These are phyloP conservation scores for Hepsetus odoe DNA, from an alignment of 2,113 vertebrate species.

Conservation along the genomic window DNA sequence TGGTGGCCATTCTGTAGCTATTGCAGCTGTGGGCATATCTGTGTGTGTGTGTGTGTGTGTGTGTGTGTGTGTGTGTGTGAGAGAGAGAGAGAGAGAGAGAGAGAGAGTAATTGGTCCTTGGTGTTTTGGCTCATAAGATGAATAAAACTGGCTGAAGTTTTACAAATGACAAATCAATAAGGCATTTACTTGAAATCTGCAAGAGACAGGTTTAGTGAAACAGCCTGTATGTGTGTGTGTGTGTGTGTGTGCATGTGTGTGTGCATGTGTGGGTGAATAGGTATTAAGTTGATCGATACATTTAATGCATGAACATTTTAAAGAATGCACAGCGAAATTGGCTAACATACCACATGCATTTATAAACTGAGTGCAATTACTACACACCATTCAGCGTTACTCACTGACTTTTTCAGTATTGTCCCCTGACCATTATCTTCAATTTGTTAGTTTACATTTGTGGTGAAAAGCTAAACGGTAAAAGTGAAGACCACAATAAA, in stretches of 20 bases:
- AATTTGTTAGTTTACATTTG: background rate
- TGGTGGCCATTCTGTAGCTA: background rate
- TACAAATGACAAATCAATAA: conserved; percentile 58
- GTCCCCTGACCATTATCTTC: too few species aligned
- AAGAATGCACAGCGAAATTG: conserved; percentile 11
- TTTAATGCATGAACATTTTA: background rate
- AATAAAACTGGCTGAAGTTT: conserved; percentile 43
- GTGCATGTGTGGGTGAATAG: background rate
- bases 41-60: background rate
- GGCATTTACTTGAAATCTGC: conserved; percentile 44
- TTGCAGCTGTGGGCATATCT: background rate
- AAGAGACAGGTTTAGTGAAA: conserved; percentile 2
- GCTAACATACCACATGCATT: background rate
- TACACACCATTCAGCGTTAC: background rate
- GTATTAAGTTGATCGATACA: background rate
- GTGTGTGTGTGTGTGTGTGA: conserved; percentile 13
- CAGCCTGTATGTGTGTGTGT: background rate
- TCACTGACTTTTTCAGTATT: too few species aligned
- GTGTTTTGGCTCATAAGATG: conserved; percentile 36
- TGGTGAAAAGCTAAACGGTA: too few species aligned
- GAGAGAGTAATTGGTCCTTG: conserved; percentile 36
- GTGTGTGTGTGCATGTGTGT: conserved; percentile 21
- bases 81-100: background rate
- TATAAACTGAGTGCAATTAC: background rate
- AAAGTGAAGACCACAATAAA: too few species aligned